Evolutionary conservation across 1,140 invertebrate genomes (phyloP).

Genomic region (Copidosoma floridanum): DNA sequence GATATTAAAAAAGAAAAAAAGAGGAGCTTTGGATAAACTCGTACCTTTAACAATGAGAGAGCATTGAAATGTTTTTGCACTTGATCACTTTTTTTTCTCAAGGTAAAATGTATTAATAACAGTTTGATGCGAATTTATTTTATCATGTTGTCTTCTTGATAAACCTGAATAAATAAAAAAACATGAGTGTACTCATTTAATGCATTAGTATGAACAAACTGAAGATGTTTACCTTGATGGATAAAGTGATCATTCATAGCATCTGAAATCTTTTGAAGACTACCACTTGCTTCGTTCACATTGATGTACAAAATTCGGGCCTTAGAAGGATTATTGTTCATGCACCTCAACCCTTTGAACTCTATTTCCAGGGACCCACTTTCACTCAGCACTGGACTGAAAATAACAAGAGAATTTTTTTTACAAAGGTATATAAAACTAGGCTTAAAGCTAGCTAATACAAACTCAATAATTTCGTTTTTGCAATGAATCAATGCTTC

Average conservation of each 20-base stretch:
- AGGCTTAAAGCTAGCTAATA: too few relatives aligned
- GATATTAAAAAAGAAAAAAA: too few relatives aligned
- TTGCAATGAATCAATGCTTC: conserved; percentile 58
- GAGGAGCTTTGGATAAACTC: too few relatives aligned
- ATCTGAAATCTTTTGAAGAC: conserved; percentile 65
- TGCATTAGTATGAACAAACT: conserved; percentile 25
- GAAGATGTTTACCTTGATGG: conserved; percentile 23
- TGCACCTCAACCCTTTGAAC: conserved; percentile 72
- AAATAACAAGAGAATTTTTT: conserved; percentile 30
- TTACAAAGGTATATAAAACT: too few relatives aligned
- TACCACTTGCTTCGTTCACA: conserved; percentile 55
- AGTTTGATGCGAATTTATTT: conserved; percentile 74
- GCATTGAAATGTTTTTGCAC: too few relatives aligned
- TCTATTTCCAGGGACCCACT: conserved; percentile 53
- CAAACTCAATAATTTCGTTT: conserved; percentile 51
- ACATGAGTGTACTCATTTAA: conserved; percentile 21
- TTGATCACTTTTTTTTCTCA: conserved; percentile 44
- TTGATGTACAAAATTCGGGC: conserved; percentile 73
- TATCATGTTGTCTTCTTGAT: conserved; percentile 5
- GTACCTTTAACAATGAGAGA: too few relatives aligned
- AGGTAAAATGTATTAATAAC: conserved; percentile 70
- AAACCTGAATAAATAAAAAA: conserved; percentile 22
- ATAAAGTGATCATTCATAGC: conserved; percentile 56
- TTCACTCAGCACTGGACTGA: conserved; percentile 55
- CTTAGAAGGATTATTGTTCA: conserved; percentile 81